These are phyloP conservation scores for Hyles vespertilio DNA, from an alignment of 1,140 invertebrate genomes.

Conservation along the genomic window DNA sequence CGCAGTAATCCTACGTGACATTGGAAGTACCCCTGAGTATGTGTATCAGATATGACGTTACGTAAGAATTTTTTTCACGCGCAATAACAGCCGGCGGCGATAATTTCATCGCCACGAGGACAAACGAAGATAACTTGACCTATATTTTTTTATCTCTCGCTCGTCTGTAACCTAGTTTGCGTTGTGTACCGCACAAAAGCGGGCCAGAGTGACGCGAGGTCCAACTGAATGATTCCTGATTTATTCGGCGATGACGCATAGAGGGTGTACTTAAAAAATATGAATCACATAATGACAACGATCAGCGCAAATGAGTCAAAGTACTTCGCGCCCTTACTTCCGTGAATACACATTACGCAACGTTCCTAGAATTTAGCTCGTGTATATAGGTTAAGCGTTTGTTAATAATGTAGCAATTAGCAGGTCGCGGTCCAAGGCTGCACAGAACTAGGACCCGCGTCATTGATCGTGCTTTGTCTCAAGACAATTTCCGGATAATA, in stretches of 20 bases:
- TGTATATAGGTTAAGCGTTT: conserved; percentile 67
- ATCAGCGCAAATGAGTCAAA: too few species aligned
- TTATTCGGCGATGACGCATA: background rate
- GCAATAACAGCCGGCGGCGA: conserved; percentile 55
- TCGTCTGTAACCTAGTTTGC: conserved; percentile 66
- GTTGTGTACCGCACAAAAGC: conserved; percentile 54
- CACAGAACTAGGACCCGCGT: conserved; percentile 33
- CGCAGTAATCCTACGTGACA: background rate
- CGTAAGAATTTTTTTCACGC: conserved; percentile 62
- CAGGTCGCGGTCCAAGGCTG: conserved; percentile 52
- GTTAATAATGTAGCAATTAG: conserved; percentile 67
- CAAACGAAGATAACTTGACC: conserved; percentile 72
- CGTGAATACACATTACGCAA: too few species aligned
- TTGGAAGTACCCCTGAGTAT: conserved; percentile 5
- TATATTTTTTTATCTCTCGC: conserved; percentile 71
- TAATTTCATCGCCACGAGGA: conserved; percentile 70
- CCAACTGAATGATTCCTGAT: conserved; percentile 27
- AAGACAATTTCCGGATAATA: conserved; percentile 54
- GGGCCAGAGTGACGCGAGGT: conserved; percentile 24
- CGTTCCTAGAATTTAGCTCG: conserved; percentile 33
- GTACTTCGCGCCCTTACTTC: too few species aligned
- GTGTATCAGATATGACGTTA: conserved; percentile 26
- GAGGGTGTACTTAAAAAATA: background rate
- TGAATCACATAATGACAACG: too few species aligned
- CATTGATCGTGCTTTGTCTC: conserved; percentile 21